Evolutionary conservation across 2,888 invertebrate species (phyloP).

Genomic region (Tetrapedia diversipes): DNA sequence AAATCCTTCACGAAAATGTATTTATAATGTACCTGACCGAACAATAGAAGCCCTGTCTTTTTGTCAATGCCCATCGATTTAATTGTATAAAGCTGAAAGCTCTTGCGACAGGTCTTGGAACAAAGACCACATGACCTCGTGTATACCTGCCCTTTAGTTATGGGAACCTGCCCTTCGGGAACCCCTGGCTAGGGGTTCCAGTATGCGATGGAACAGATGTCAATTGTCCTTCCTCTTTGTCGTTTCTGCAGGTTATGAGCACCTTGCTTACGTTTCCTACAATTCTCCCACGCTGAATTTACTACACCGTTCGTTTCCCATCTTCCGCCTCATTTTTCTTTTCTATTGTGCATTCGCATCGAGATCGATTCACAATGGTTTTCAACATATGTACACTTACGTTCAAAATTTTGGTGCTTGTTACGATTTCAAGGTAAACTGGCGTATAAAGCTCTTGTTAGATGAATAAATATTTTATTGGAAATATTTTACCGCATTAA

Average conservation of each 20-base stretch:
- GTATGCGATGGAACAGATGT: constrained; percentile 70
- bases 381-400: too few relatives aligned
- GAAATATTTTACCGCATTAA: too few relatives aligned
- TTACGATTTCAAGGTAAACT: too few relatives aligned
- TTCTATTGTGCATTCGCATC: not conserved
- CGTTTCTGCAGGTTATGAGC: constrained; percentile 39
- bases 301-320: constrained; percentile 23
- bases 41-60: constrained; percentile 35
- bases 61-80: constrained; percentile 33
- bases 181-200: constrained; percentile 63
- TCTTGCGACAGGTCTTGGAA: constrained; percentile 18
- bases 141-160: constrained; percentile 64
- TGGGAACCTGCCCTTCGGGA: constrained; percentile 70
- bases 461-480: too few relatives aligned
- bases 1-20: too few relatives aligned
- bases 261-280: constrained; percentile 41
- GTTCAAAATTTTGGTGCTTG: too few relatives aligned
- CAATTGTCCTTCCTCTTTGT: constrained; percentile 70
- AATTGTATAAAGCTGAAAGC: constrained; percentile 44
- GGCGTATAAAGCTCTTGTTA: too few relatives aligned
- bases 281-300: constrained; percentile 62
- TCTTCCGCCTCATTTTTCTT: not conserved
- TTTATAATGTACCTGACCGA: constrained; percentile 6
- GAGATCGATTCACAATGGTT: constrained; percentile 10
- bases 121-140: constrained; percentile 59